Conservation (phyloP, 2,113 vertebrate genomes). For the Terrapene triunguis region DNA sequence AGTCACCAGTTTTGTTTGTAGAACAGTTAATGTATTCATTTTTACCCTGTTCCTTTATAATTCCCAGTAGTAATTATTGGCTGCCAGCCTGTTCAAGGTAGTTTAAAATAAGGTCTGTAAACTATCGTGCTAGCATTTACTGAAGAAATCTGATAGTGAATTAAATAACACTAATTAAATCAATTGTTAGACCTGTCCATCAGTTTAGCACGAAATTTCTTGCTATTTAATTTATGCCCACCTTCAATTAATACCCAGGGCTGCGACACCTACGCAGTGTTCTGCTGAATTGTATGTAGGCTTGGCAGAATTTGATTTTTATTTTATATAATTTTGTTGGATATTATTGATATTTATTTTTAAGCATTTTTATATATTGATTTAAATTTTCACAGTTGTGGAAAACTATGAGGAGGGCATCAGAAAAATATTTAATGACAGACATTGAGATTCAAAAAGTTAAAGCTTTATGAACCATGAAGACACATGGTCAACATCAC, state of each 20-base stretch:
- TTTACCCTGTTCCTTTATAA: slow-evolving; percentile 17
- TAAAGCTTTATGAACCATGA: neutral
- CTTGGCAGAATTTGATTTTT: neutral
- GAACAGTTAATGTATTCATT: slow-evolving; percentile 35
- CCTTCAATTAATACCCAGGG: neutral
- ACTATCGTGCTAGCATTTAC: neutral
- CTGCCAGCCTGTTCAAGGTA: slow-evolving; percentile 20
- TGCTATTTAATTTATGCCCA: slow-evolving; percentile 8
- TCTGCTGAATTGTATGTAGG: neutral
- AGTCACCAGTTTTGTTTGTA: slow-evolving; percentile 36
- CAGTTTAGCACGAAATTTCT: slow-evolving; percentile 14
- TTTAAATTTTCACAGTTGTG: neutral
- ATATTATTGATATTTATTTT: neutral
- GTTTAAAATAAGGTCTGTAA: slow-evolving; percentile 20
- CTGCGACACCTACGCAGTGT: neutral
- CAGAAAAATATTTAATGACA: neutral
- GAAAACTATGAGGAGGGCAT: neutral
- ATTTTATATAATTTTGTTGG: neutral
- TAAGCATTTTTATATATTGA: neutral
- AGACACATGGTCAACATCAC: neutral
- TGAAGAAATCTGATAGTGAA: neutral
- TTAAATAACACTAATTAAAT: slow-evolving; percentile 11
- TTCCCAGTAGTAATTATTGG: slow-evolving; percentile 26
- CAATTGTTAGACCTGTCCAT: neutral
- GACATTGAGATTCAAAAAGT: neutral